Evolutionary conservation across 1,140 invertebrate genomes (phyloP).

Genomic region (Caerostris extrusa): DNA sequence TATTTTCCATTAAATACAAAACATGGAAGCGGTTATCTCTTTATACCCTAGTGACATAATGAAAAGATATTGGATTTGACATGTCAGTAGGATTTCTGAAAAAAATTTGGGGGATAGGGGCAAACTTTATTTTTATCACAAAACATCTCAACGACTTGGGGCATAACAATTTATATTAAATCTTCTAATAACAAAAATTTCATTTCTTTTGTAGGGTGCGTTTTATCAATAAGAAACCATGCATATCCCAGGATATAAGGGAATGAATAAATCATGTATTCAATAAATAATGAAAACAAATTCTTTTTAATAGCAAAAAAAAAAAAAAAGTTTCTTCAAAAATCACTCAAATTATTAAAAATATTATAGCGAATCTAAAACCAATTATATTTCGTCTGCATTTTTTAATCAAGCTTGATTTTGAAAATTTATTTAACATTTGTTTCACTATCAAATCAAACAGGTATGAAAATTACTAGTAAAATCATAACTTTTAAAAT

Average conservation of each 20-base stretch:
- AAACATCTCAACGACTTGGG: background rate
- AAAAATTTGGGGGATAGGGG: background rate
- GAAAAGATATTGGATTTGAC: constrained; percentile 71
- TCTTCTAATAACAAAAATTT: background rate
- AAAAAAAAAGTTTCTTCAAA: no score
- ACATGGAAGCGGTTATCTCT: constrained; percentile 37
- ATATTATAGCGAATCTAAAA: no score
- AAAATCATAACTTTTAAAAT: no score
- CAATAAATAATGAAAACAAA: no score
- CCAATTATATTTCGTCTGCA: no score
- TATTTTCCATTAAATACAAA: constrained; percentile 24
- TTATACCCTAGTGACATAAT: constrained; percentile 15
- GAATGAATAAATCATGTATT: no score
- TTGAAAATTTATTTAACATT: no score
- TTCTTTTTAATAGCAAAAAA: no score
- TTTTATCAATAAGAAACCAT: background rate
- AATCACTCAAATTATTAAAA: no score
- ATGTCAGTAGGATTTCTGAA: constrained; percentile 12
- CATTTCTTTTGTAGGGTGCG: background rate
- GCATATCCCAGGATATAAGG: background rate
- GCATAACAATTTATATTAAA: constrained; percentile 42
- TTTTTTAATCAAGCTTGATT: no score
- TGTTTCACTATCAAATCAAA: no score
- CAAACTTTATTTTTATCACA: constrained; percentile 12
- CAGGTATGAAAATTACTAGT: no score